Evolutionary conservation across 35 echinoderm and acorn worm species (phyloP).

Genomic region (Holothuria glaberrima): DNA sequence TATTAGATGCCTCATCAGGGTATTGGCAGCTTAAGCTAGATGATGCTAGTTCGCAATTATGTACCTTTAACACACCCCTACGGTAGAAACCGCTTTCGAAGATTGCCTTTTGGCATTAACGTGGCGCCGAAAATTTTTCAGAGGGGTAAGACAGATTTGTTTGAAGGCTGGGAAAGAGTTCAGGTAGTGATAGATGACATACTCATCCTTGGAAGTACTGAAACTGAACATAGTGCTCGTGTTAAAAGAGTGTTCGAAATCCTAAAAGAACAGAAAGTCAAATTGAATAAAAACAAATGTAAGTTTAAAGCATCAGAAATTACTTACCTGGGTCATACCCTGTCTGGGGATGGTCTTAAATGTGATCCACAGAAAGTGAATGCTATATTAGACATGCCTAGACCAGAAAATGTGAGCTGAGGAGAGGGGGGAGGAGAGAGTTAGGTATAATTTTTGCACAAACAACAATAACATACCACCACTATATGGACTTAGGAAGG

Average conservation of each 20-base stretch:
- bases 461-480: no score
- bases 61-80: slow-evolving; percentile 55
- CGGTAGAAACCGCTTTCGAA: slow-evolving; percentile 38
- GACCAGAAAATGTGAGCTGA: background rate
- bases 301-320: slow-evolving; percentile 8
- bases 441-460: no score
- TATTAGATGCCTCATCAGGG: slow-evolving; percentile 56
- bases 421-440: no score
- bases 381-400: background rate
- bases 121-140: slow-evolving; percentile 23
- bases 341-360: background rate
- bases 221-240: slow-evolving; percentile 24
- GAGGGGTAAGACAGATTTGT: slow-evolving; percentile 1
- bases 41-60: slow-evolving; percentile 49
- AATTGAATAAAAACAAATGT: no score
- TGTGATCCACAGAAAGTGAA: slow-evolving; percentile 19
- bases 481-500: no score
- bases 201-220: slow-evolving; percentile 2
- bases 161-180: background rate
- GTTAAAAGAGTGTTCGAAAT: slow-evolving; percentile 16
- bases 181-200: slow-evolving; percentile 41
- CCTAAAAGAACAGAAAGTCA: slow-evolving; percentile 18
- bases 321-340: slow-evolving; percentile 25
- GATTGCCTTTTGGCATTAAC: slow-evolving; percentile 38
- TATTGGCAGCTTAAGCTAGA: slow-evolving; percentile 54